Evolutionary conservation across 2,888 invertebrate species (phyloP).

Genomic region (Encarsia formosa): DNA sequence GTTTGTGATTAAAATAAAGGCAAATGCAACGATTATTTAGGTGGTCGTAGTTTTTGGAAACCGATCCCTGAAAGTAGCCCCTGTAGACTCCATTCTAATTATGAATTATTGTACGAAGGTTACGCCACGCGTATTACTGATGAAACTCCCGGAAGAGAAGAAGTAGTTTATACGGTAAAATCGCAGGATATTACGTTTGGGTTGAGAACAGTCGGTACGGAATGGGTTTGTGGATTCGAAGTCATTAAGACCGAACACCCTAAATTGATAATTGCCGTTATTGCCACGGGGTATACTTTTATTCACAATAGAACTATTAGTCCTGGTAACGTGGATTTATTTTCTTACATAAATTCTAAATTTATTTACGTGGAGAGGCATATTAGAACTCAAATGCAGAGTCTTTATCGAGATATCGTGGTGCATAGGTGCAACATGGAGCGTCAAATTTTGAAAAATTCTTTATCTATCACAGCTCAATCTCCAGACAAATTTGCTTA

Average conservation of each 20-base stretch:
- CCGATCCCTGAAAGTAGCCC: neutral
- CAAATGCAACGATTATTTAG: slow-evolving; percentile 2
- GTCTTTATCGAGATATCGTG: slow-evolving; percentile 29
- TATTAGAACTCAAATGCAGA: slow-evolving; percentile 25
- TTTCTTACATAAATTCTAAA: neutral
- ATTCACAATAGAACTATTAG: neutral
- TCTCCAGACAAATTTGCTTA: slow-evolving; percentile 33
- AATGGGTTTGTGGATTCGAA: neutral
- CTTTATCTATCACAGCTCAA: slow-evolving; percentile 30
- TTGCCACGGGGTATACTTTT: neutral
- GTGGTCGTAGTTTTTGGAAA: slow-evolving; percentile 11
- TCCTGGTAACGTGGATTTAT: neutral
- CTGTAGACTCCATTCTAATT: too few relatives aligned
- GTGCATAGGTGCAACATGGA: slow-evolving; percentile 32
- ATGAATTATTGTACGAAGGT: slow-evolving; percentile 3
- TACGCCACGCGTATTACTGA: neutral
- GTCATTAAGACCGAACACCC: slow-evolving; percentile 4
- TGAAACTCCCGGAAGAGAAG: neutral
- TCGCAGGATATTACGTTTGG: slow-evolving; percentile 8
- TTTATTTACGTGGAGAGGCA: slow-evolving; percentile 28
- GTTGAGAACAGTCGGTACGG: neutral
- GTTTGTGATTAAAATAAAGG: neutral
- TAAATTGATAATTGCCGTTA: slow-evolving; percentile 5
- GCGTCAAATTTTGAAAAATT: slow-evolving; percentile 32
- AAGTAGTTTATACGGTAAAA: slow-evolving; percentile 1